Evolutionary conservation across 1,140 invertebrate species (phyloP).

Genomic region (Papilio helenus): DNA sequence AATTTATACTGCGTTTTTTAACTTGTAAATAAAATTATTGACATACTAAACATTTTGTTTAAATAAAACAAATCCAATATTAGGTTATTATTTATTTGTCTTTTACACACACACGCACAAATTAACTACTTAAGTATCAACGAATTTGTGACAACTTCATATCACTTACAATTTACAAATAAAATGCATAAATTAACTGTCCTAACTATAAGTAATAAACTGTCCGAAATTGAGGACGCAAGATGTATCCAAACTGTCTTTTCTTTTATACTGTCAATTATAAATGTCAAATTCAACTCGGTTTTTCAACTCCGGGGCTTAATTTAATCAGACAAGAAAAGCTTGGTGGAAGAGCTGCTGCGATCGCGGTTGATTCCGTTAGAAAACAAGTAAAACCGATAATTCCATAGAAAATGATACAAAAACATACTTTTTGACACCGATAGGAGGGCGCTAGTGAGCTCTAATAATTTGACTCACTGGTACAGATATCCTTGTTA

Average conservation of each 20-base stretch:
- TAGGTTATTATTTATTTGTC: constrained; percentile 39
- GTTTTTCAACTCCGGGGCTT: too few species aligned
- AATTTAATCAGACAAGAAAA: too few species aligned
- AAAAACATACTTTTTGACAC: too few species aligned
- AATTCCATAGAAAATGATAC: too few species aligned
- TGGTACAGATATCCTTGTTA: too few species aligned
- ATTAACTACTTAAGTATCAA: constrained; percentile 44
- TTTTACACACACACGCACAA: constrained; percentile 45
- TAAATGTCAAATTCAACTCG: neutral
- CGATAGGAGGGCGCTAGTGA: too few species aligned
- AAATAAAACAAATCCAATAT: constrained; percentile 41
- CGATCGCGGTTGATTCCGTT: too few species aligned
- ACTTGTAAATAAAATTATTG: constrained; percentile 77
- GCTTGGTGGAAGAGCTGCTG: too few species aligned
- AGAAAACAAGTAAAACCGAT: too few species aligned
- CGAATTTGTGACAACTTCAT: constrained; percentile 38
- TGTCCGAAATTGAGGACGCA: neutral
- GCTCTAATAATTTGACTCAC: too few species aligned
- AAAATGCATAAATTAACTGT: constrained; percentile 24
- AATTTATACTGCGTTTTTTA: constrained; percentile 75
- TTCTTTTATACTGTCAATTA: neutral
- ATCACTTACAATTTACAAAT: constrained; percentile 27
- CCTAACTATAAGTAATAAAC: neutral
- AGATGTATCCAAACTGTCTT: neutral
- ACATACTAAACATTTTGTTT: constrained; percentile 54